These are phyloP conservation scores for Drosophila pseudoobscura DNA, from an alignment of 1,140 invertebrate genomes.

Conservation along the genomic window DNA sequence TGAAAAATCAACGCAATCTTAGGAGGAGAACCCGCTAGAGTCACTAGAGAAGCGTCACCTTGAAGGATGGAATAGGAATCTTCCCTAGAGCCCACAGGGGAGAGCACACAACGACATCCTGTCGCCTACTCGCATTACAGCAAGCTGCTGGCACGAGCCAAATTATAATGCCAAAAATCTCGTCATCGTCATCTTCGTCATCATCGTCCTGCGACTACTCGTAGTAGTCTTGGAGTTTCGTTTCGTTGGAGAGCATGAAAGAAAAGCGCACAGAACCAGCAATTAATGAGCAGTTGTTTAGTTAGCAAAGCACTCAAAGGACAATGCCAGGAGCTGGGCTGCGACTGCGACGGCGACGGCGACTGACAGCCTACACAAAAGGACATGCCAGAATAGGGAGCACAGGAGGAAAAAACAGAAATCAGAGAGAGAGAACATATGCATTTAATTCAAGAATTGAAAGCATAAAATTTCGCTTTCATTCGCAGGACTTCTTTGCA, in stretches of 20 bases:
- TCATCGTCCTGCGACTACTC: slow-evolving; percentile 19
- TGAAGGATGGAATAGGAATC: not conserved
- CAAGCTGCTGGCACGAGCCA: slow-evolving; percentile 71
- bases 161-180: slow-evolving; percentile 50
- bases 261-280: slow-evolving; percentile 66
- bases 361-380: slow-evolving; percentile 30
- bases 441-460: slow-evolving; percentile 65
- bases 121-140: slow-evolving; percentile 47
- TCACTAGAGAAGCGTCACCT: slow-evolving; percentile 4
- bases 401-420: not conserved
- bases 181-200: slow-evolving; percentile 12
- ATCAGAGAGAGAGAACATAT: slow-evolving; percentile 43
- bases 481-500: slow-evolving; percentile 54
- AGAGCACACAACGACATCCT: slow-evolving; percentile 19
- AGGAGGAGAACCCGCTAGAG: too few relatives aligned
- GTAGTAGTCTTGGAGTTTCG: not conserved
- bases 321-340: slow-evolving; percentile 56
- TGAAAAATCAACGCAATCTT: not conserved
- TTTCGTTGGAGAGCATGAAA: slow-evolving; percentile 13
- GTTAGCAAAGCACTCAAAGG: slow-evolving; percentile 32
- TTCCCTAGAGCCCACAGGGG: slow-evolving; percentile 3
- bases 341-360: slow-evolving; percentile 9
- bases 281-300: slow-evolving; percentile 77
- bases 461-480: slow-evolving; percentile 74
- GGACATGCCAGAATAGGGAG: slow-evolving; percentile 22